Evolutionary conservation across 2,797 vertebrate species (phyloP), one percentile per base, ranked within the genome.

Genomic region (Channa striata): DNA sequence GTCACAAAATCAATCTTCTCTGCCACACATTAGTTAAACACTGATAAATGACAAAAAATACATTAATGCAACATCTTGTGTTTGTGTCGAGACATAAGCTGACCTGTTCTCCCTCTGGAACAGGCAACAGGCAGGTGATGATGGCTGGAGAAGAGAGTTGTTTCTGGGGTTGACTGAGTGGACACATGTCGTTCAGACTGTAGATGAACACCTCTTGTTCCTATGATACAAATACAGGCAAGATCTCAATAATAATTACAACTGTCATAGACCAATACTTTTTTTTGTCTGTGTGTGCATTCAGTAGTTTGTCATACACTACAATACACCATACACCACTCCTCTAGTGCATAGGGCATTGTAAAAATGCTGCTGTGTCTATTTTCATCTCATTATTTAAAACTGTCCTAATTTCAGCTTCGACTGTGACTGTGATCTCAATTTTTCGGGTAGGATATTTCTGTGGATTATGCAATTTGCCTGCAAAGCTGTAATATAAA

Each of bases 161-260:
- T 68, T 87, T 96, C 75, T 96, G 96, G 0, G 97, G 97, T 6
- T 87, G 84, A 68, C 93, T 97, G 25, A 99, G 88, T 3, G 98
- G 98, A 79, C 98, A 99, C 97, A 99, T 99, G 86, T 97, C 97
- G 88, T 97, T 97, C 80, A 99, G 92, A 19, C 89, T 95, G 70
- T 97, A 99, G 85, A 99, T 94, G 63, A 96, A 96, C 69, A 99
- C 94, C 80, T 98, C 96, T 85, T 99, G 97, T 71, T 99, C 97
- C 98, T 99, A 53, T 0, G 17, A 65, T 21, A 61, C n/a, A 68
- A 19, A 72, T 25, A 74, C 39, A 59, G 39, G 36, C 44, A 40
- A 43, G 13, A 17, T 48, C 2, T 20, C 11, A 48, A 43, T 1
- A 16, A 21, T 3, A 2, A 53, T 54, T n/a, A 50, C 25, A 43